Evolutionary conservation across 2,113 vertebrate genomes (phyloP), one percentile per base, ranked within the genome.

Genomic region (Clupea harengus): DNA sequence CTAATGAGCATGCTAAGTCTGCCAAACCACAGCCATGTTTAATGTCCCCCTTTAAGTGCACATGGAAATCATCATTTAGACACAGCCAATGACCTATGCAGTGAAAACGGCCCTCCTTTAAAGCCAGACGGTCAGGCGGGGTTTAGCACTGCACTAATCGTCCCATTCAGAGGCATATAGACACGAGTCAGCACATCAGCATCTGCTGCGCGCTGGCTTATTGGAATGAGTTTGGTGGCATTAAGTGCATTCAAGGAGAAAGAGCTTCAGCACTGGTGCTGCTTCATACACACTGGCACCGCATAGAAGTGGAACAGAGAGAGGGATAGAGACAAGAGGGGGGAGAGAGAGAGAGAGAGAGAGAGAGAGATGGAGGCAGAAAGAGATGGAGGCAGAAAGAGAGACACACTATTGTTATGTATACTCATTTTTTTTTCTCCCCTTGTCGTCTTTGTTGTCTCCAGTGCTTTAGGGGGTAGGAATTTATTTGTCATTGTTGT

Each of bases 1-100:
- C 60, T 89, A 84, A 89, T 88, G 89, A 88, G 87, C 82, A 85
- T 87, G 54, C 86, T 81, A 82, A 83, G 81, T 84, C 86, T 83
- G 83, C 86, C 78, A 78, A 44, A 15, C 72, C 72, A 44, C 28
- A 78, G 28, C 32, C 32, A 78, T 32, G 47, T 87, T 86, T 83
- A 85, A 85, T 89, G 86, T 83, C 80, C 85, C 64, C 72, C 54
- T 82, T 87, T 72, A 81, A 87, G 47, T 60, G 28, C 83, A 86
- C 32, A 28, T 25, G 47, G 72, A 82, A 85, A 39, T 49, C 87
- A 86, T 86, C 72, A 64, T 87, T 87, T 85, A 64, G 46, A 28
- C 75, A 87, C 83, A 45, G 57, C 81, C 88, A 85, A 80, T 84
- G 88, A 89, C 83, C 86, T 49, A 84, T 82, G 82, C 82, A 64